Conservation (phyloP, 2,113 vertebrate species). For the Macheiramphus alcinus region DNA sequence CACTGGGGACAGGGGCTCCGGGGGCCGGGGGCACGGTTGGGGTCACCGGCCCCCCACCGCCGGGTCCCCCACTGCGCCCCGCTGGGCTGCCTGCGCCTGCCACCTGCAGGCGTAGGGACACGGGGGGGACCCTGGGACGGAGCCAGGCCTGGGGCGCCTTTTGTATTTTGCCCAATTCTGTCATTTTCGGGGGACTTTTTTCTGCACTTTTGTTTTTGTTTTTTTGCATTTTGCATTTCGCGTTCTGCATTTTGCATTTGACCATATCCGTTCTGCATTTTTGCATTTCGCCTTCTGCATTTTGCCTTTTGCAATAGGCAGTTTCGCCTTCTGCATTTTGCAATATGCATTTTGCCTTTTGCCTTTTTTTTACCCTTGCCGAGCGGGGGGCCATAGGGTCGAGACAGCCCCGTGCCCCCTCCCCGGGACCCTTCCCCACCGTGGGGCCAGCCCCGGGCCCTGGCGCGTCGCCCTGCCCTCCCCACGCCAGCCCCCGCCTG, state of each 20-base stretch:
- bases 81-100: neutral
- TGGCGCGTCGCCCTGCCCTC: neutral
- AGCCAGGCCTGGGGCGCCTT: neutral
- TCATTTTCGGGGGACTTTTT: neutral
- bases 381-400: fast-evolving
- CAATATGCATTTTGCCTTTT: neutral
- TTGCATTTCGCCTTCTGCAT: neutral
- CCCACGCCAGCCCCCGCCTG: neutral
- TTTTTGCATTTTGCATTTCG: neutral
- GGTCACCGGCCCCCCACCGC: neutral
- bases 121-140: neutral
- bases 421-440: neutral
- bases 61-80: neutral
- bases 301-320: no score
- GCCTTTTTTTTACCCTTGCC: neutral
- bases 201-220: no score
- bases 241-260: no score
- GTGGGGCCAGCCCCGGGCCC: neutral
- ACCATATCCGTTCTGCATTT: no score
- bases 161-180: neutral
- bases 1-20: no score
- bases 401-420: neutral
- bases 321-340: no score
- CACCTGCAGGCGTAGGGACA: neutral
- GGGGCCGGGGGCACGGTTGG: neutral